Conservation (phyloP, 2,113 vertebrate species). For the Buteo buteo region DNA sequence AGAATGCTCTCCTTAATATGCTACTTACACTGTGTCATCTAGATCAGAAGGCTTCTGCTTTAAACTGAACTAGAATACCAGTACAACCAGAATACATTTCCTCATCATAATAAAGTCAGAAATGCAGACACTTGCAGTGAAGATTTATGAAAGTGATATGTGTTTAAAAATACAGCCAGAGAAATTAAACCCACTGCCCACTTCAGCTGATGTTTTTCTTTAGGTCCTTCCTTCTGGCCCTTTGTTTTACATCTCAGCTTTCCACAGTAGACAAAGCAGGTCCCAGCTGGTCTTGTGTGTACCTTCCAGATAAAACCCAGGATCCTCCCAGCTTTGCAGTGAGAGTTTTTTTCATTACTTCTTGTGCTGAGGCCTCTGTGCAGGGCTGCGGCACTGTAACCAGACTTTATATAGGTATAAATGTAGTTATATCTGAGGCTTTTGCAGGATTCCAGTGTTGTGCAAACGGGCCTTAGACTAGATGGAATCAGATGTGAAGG, state of each 20-base stretch:
- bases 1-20: neutral
- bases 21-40: neutral
- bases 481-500: neutral
- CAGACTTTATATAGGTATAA: neutral
- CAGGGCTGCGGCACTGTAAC: neutral
- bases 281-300: neutral
- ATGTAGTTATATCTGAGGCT: neutral
- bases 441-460: neutral
- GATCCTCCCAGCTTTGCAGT: neutral
- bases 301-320: neutral
- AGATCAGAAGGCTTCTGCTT: neutral
- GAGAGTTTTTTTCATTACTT: neutral
- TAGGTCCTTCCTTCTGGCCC: neutral
- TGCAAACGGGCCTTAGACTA: neutral
- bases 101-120: neutral
- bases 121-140: neutral
- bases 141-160: neutral
- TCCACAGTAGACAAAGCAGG: neutral
- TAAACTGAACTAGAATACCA: neutral
- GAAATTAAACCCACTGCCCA: neutral
- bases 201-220: neutral
- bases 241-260: neutral
- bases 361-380: neutral
- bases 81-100: neutral
- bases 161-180: neutral